Evolutionary conservation across 2,888 invertebrate species (phyloP), one percentile per base, ranked within the genome.

Genomic region (Ceramica pisi): DNA sequence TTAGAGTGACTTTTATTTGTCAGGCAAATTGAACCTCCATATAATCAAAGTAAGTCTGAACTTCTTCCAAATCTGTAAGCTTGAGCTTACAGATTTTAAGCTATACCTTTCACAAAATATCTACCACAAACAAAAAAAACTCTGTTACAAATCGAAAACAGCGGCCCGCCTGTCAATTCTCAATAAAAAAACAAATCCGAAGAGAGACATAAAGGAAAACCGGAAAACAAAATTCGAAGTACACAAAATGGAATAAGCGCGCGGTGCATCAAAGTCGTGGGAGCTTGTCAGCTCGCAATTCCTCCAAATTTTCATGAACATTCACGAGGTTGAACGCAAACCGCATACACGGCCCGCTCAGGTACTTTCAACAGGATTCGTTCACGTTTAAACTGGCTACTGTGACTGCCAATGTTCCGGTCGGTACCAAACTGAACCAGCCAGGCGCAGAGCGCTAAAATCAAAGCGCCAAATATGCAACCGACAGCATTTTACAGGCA

Each of bases 351-450:
- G 26, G 31, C 70, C 57, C 53, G 59, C 67, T 57, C 71, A 72
- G 75, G 75, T 69, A 72, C 67, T 59, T 72, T 57, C 61, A 57
- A 81, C 80, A 67, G 61, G 72, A 85, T 84, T 80, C 62, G 75
- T 72, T 78, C 64, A 8, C 71, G 57, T 53, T 61, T 50, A 72
- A 78, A 71, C 80, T 51, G 56, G 59, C 50, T 67, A 56, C 70
- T 71, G 53, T 71, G 48, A 56, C 62, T 70, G 53, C 63, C 66
- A 76, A 79, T 67, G 56, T 69, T 63, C 26, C 62, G 55, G 65
- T 31, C 61, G 55, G 48, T 62, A 51, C 14, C 38, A 78, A 84
- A 86, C 86, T 75, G 78, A 76, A 84, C 81, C 71, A 75, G 62
- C 50, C 62, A 67, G 48, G 67, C 67, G 53, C 21, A 67, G 59